phyloP scores from a whole-genome alignment of 2,797 vertebrate species.

The Enteromius viviparus region DNA sequence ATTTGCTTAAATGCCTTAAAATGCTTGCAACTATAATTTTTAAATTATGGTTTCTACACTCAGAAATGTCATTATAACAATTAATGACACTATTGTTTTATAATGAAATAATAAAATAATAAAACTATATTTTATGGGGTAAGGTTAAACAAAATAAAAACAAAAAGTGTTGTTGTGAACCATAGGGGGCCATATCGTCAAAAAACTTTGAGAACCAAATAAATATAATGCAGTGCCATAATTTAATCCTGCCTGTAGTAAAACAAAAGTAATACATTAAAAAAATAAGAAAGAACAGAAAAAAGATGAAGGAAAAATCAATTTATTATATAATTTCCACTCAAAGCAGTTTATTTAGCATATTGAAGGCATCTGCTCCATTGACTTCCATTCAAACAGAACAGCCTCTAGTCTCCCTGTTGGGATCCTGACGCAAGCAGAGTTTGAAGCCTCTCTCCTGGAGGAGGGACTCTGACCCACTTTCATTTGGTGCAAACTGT shows the following conservation, averaged over 20 bases:
- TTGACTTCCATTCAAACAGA: constrained; percentile 10
- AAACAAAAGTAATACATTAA: too few species aligned
- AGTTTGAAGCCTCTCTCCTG: constrained; percentile 3
- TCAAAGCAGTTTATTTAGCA: neutral
- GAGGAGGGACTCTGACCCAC: constrained; percentile 22
- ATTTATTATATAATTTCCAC: constrained; percentile 12
- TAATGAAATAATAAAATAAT: too few species aligned
- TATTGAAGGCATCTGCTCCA: neutral
- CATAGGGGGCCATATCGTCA: neutral
- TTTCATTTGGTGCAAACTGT: constrained; percentile 11
- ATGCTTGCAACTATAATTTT: too few species aligned
- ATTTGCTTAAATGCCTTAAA: too few species aligned
- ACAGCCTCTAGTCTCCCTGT: neutral
- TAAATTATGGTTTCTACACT: too few species aligned
- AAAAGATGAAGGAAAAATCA: neutral
- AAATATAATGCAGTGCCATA: neutral
- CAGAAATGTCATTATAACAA: too few species aligned
- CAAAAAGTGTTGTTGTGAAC: neutral
- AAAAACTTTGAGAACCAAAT: neutral
- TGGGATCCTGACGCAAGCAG: neutral
- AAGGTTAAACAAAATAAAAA: too few species aligned
- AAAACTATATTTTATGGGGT: too few species aligned
- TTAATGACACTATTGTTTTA: too few species aligned
- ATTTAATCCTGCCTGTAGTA: neutral
- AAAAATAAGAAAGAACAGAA: neutral